Conservation (phyloP, 2,113 vertebrate genomes). For the Ariopsis seemanni region DNA sequence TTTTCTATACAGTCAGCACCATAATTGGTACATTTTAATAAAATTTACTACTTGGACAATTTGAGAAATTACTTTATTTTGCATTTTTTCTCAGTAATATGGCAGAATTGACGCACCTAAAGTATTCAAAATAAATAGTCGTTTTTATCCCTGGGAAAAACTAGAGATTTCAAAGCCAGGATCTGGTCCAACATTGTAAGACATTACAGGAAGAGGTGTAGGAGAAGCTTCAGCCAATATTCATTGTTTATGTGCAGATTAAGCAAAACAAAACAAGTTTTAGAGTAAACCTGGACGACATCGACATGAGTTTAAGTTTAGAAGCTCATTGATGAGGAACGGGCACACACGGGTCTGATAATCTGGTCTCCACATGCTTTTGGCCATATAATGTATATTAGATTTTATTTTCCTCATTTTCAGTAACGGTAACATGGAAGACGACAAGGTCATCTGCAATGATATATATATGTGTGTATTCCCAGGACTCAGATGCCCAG, state of each 20-base stretch:
- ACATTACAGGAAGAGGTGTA: neutral
- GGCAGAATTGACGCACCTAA: neutral
- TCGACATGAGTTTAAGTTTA: neutral
- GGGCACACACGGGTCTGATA: neutral
- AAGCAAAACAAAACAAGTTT: neutral
- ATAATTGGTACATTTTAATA: neutral
- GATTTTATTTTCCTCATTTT: neutral
- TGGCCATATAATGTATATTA: neutral
- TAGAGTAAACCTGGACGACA: neutral
- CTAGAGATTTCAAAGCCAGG: neutral
- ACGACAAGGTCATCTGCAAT: neutral
- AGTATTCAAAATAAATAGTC: neutral
- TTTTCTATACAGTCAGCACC: neutral
- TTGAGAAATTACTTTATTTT: neutral
- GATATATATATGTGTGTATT: conserved; percentile 19
- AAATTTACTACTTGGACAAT: neutral
- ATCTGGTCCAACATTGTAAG: neutral
- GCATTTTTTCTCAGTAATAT: neutral
- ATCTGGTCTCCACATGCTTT: neutral
- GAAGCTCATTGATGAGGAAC: neutral
- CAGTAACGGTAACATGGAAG: neutral
- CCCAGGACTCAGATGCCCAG: conserved; percentile 58
- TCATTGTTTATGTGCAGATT: neutral
- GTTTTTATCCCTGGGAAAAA: neutral
- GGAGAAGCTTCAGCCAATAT: neutral